Percentiles rank a stretch among this genome's conserved stretches.
Conservation (phyloP, 2,888 invertebrate genomes). For the Colostygia pectinataria region DNA sequence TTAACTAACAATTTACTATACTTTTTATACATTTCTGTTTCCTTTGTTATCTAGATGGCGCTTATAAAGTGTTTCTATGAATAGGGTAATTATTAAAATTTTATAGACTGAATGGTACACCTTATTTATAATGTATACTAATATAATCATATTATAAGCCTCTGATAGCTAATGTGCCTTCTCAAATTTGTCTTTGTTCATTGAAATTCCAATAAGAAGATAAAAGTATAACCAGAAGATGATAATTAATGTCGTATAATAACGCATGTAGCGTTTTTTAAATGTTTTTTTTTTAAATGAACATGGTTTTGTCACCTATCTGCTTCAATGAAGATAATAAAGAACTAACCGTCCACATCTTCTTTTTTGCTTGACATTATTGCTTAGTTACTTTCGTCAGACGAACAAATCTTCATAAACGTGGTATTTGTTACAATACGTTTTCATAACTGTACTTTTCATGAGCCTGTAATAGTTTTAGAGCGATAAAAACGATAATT, state of each 20-base stretch:
- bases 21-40: not conserved
- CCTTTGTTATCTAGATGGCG: not conserved
- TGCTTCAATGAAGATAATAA: not conserved
- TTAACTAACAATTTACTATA: not conserved
- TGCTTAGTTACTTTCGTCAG: not conserved
- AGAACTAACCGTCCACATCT: not conserved
- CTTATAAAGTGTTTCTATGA: too few relatives aligned
- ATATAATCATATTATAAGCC: too few relatives aligned
- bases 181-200: not conserved
- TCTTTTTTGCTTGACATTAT: not conserved
- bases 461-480: conserved; percentile 1
- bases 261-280: too few relatives aligned
- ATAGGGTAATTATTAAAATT: too few relatives aligned
- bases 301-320: too few relatives aligned
- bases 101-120: too few relatives aligned
- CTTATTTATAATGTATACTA: too few relatives aligned
- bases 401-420: not conserved
- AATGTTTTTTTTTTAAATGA: too few relatives aligned
- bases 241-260: too few relatives aligned
- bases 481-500: not conserved
- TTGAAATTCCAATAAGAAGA: not conserved
- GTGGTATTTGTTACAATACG: not conserved
- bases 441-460: conserved; percentile 3
- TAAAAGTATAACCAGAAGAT: too few relatives aligned
- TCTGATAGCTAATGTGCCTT: too few relatives aligned